phyloP scores from a whole-genome alignment of 2,888 invertebrate species.

The Leucophenga maculata region DNA sequence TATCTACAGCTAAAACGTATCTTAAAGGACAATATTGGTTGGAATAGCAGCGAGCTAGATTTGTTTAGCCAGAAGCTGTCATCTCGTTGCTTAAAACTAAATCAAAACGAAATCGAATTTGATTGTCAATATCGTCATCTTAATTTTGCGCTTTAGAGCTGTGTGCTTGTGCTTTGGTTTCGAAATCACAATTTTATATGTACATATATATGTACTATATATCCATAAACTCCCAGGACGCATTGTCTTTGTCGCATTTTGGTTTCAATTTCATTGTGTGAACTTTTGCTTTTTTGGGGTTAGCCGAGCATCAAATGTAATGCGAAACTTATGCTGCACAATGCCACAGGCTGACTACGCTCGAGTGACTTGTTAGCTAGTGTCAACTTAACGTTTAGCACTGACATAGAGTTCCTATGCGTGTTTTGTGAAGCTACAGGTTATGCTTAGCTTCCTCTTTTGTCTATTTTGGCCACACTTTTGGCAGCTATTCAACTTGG shows the following conservation, averaged over 20 bases:
- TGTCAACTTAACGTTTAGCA: not conserved
- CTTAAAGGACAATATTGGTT: too few species aligned
- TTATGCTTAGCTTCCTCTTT: conserved; percentile 52
- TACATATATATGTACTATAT: too few species aligned
- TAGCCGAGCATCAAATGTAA: conserved; percentile 10
- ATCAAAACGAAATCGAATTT: conserved; percentile 66
- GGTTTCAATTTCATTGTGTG: conserved; percentile 64
- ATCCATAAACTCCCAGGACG: not conserved
- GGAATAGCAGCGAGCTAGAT: too few species aligned
- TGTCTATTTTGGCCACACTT: conserved; percentile 7
- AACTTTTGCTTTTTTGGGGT: conserved; percentile 52
- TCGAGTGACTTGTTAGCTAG: not conserved
- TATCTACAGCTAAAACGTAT: too few species aligned
- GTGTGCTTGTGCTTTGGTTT: conserved; percentile 45
- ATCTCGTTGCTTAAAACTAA: conserved; percentile 50
- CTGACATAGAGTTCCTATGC: conserved; percentile 20
- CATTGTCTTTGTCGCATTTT: conserved; percentile 36
- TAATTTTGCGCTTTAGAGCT: conserved; percentile 60
- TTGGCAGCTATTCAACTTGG: conserved; percentile 14
- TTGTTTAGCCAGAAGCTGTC: not conserved
- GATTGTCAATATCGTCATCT: conserved; percentile 60
- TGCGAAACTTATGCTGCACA: conserved; percentile 11
- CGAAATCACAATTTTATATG: not conserved
- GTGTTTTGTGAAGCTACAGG: conserved; percentile 55
- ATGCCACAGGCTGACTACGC: not conserved